Percentiles rank a stretch among this genome's conserved stretches.
These are phyloP conservation scores for Alectura lathami DNA, from an alignment of 2,113 vertebrate genomes.

Conservation along the genomic window DNA sequence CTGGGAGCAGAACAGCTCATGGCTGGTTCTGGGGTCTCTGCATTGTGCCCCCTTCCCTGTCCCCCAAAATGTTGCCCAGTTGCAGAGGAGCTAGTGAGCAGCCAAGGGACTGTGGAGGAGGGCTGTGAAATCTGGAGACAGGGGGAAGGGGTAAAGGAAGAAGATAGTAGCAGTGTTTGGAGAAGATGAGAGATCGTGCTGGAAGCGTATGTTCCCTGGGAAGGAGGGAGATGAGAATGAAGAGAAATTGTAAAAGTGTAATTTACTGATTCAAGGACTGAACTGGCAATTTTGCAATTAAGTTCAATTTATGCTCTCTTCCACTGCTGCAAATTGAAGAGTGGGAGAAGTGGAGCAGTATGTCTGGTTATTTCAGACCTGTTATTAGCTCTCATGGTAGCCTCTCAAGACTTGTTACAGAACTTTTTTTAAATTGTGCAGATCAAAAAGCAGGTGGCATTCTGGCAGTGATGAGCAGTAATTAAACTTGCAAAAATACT, in stretches of 20 bases:
- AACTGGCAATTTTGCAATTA: slow-evolving; percentile 54
- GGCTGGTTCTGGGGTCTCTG: not conserved
- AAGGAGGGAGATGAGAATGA: not conserved
- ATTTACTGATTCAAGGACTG: slow-evolving; percentile 15
- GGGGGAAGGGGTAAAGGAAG: not conserved
- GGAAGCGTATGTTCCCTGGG: not conserved
- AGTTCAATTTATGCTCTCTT: slow-evolving; percentile 43
- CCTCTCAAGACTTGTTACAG: not conserved
- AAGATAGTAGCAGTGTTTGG: not conserved
- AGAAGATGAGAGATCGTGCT: not conserved
- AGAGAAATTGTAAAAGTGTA: not conserved
- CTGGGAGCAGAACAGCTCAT: not conserved
- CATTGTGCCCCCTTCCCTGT: not conserved
- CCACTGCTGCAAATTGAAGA: slow-evolving; percentile 23
- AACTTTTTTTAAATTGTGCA: not conserved
- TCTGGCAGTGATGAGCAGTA: not conserved
- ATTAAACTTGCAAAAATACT: not conserved
- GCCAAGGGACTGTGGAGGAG: not conserved
- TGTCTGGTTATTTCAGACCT: slow-evolving; percentile 49
- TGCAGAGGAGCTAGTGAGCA: not conserved
- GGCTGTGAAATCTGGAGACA: not conserved
- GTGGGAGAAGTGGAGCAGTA: slow-evolving; percentile 1
- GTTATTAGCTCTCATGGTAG: slow-evolving; percentile 44
- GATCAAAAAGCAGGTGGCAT: not conserved
- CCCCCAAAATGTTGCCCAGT: not conserved